Conservation (phyloP, 2,888 invertebrate species). For the Julus scanicus region DNA sequence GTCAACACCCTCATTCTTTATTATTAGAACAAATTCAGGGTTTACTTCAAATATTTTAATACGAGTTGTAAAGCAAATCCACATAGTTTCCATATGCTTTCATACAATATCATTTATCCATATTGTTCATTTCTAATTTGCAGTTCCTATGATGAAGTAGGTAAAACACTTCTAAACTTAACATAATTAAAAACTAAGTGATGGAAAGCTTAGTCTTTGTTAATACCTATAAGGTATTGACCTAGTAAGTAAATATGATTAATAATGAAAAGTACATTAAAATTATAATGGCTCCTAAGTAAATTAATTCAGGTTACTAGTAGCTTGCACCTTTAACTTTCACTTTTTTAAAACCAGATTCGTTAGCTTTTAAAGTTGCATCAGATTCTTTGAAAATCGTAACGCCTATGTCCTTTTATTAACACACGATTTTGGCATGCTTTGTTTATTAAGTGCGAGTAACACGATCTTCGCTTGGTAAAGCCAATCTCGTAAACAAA, state of each 20-base stretch:
- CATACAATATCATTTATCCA: too few species aligned
- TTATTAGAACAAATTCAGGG: too few species aligned
- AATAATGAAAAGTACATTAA: not conserved
- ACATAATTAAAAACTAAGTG: conserved; percentile 19
- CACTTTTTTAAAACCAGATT: not conserved
- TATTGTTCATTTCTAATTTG: not conserved
- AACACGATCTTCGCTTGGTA: not conserved
- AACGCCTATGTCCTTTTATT: conserved; percentile 21
- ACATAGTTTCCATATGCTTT: too few species aligned
- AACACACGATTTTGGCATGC: not conserved
- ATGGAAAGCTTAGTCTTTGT: not conserved
- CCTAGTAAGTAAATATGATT: not conserved
- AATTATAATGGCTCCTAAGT: not conserved
- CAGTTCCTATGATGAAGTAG: not conserved
- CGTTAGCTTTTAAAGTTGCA: conserved; percentile 12
- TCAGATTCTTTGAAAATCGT: not conserved
- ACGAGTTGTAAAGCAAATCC: too few species aligned
- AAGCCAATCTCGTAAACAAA: not conserved
- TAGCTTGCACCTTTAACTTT: not conserved
- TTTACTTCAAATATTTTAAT: too few species aligned
- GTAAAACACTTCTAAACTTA: not conserved
- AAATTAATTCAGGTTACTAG: conserved; percentile 16
- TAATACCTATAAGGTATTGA: not conserved
- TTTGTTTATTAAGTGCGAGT: not conserved
- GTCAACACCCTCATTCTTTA: too few species aligned